Percentiles rank a stretch among this genome's conserved stretches.
Conservation (phyloP, 2,888 invertebrate genomes). For the Neuroscelio doddi region DNA sequence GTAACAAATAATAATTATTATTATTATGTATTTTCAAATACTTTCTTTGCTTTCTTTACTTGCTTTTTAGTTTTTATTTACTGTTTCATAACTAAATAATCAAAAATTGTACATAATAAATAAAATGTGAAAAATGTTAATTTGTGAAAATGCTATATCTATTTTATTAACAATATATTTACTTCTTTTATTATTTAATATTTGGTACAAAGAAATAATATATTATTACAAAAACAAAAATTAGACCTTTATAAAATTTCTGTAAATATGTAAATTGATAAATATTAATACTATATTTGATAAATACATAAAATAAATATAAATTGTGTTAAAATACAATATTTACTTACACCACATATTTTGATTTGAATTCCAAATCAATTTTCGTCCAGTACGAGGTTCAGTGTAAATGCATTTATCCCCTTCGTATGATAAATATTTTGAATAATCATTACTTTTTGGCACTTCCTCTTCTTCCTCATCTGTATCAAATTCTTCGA, state of each 20-base stretch:
- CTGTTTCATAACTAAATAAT: too few species aligned
- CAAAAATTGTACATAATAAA: too few species aligned
- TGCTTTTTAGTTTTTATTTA: neutral
- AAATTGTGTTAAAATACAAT: neutral
- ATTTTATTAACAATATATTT: too few species aligned
- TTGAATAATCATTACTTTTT: constrained; percentile 59
- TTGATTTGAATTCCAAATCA: constrained; percentile 76
- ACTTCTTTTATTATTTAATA: too few species aligned
- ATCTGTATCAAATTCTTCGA: constrained; percentile 58
- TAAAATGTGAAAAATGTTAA: too few species aligned
- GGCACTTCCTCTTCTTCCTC: constrained; percentile 49
- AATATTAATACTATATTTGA: constrained; percentile 8
- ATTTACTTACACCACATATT: constrained; percentile 62
- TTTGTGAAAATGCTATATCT: too few species aligned
- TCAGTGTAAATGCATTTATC: constrained; percentile 84
- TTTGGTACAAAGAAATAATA: too few species aligned
- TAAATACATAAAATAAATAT: constrained; percentile 1
- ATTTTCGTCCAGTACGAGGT: constrained; percentile 79
- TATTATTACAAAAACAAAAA: too few species aligned
- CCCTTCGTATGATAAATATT: constrained; percentile 81
- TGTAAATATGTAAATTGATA: too few species aligned
- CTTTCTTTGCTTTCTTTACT: too few species aligned
- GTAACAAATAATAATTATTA: constrained; percentile 1
- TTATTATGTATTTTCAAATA: too few species aligned
- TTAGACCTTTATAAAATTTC: neutral